Base-by-base conservation (phyloP, 2,113 vertebrate genomes). In the Hymenochirus boettgeri region DNA sequence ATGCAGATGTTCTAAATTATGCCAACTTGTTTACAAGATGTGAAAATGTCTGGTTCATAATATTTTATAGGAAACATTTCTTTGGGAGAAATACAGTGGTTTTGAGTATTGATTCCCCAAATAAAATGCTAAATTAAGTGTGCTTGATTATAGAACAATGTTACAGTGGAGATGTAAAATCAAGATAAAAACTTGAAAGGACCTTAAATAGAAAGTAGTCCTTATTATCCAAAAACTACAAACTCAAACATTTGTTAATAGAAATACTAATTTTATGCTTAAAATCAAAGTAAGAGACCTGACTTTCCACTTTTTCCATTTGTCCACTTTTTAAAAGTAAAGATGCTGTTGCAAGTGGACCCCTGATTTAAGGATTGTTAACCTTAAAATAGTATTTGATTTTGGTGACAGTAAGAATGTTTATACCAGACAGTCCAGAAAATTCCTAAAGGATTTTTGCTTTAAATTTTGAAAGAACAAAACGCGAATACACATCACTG, bases 11-110 rank as follows among this genome's bases (percentile, higher is more conserved):
- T 79, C 82, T 79, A 82, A 86, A 88, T 55, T 75, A 73, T 80
- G 62, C 83, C 79, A 80, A 85, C 73, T 62, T 83, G 78, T 85
- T 89, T 88, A 87, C 80, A 86, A 78, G 81, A 80, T 76, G 76
- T 22, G 66, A 73, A 75, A 82, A 81, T 85, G 81, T 83, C 73
- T 83, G 84, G 76, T 83, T 83, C 72, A 80, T 71, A 73, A 83
- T 86, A 79, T 74, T 86, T 85, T 85, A 60, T 80, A 83, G 80
- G 74, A 74, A 81, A 82, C n/a, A 74, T 80, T 47, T 81, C 83
- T 84, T 75, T 88, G 80, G 77, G 82, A 72, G 85, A 59, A 79
- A 77, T 81, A 80, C 83, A 75, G 79, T 80, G 77, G 74, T 48
- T 66, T 39, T 10, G 26, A 25, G 29, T n/a, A 80, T 71, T 77